Conservation (phyloP, 2,113 vertebrate genomes). For the Takifugu flavidus region DNA sequence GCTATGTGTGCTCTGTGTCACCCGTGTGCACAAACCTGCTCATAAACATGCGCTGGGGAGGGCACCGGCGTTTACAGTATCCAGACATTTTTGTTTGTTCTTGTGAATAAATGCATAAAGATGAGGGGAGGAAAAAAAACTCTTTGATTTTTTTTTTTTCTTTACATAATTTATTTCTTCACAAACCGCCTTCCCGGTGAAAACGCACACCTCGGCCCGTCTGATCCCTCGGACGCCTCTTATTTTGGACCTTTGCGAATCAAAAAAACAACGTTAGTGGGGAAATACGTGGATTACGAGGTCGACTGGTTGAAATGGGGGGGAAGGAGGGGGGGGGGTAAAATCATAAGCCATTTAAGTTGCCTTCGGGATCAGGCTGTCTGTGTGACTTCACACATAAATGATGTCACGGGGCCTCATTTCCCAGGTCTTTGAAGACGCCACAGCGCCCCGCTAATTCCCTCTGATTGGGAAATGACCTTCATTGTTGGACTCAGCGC, state of each 20-base stretch:
- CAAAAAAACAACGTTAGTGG: slow-evolving; percentile 31
- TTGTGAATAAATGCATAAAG: slow-evolving; percentile 63
- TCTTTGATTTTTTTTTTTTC: too few species aligned
- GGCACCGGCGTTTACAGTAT: slow-evolving; percentile 47
- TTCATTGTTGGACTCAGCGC: slow-evolving; percentile 63
- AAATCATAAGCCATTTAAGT: slow-evolving; percentile 56
- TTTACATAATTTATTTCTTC: too few species aligned
- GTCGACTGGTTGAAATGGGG: slow-evolving; percentile 7
- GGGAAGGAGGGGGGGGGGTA: not conserved
- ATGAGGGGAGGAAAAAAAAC: slow-evolving; percentile 39
- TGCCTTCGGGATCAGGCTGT: slow-evolving; percentile 52
- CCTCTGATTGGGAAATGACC: slow-evolving; percentile 67
- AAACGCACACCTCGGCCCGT: not conserved
- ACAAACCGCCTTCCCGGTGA: not conserved
- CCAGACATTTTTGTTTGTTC: slow-evolving; percentile 32
- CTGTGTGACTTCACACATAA: slow-evolving; percentile 52
- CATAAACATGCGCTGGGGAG: slow-evolving; percentile 32
- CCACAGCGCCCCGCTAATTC: slow-evolving; percentile 56
- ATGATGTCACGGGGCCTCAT: slow-evolving; percentile 55
- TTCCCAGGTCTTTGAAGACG: slow-evolving; percentile 54
- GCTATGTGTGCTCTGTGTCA: slow-evolving; percentile 56
- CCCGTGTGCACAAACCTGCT: slow-evolving; percentile 37
- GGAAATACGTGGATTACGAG: slow-evolving; percentile 49
- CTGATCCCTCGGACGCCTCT: slow-evolving; percentile 20
- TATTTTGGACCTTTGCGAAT: slow-evolving; percentile 22